Conservation (phyloP, 92 coral and sea anemone species). For the Porites evermanni region DNA sequence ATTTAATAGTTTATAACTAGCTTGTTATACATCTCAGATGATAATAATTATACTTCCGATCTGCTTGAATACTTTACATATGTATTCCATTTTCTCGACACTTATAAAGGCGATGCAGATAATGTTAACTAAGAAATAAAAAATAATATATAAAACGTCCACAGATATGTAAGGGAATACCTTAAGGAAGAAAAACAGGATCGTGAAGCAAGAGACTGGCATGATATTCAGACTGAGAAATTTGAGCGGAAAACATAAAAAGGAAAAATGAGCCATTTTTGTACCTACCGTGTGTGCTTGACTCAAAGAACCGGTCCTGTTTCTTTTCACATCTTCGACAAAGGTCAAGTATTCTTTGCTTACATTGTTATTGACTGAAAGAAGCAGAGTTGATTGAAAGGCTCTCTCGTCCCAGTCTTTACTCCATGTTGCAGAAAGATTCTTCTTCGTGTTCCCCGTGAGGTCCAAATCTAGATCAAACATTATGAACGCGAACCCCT, state of each 20-base stretch:
- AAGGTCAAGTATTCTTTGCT: conserved; percentile 59
- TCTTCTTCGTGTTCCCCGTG: conserved; percentile 50
- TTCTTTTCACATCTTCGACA: conserved; percentile 52
- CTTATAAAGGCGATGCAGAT: too few relatives aligned
- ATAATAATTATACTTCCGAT: too few relatives aligned
- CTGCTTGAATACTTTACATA: too few relatives aligned
- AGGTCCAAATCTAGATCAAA: conserved; percentile 67
- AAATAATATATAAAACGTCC: too few relatives aligned
- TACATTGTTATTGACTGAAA: conserved; percentile 59
- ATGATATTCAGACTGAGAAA: too few relatives aligned
- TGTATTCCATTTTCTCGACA: too few relatives aligned
- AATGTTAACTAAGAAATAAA: too few relatives aligned
- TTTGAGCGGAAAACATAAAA: neutral
- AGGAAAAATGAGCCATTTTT: neutral
- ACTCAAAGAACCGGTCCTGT: conserved; percentile 40
- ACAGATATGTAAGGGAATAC: too few relatives aligned
- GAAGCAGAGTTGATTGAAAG: conserved; percentile 67
- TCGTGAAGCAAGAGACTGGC: too few relatives aligned
- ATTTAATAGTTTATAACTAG: too few relatives aligned
- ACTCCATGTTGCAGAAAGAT: conserved; percentile 29
- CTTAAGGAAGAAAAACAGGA: too few relatives aligned
- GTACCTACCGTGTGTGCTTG: conserved; percentile 34
- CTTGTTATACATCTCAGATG: too few relatives aligned
- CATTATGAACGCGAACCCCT: conserved; percentile 73
- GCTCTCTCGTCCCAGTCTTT: conserved; percentile 38